Conservation (phyloP, 2,888 invertebrate species). For the Standfussiana lucernea region DNA sequence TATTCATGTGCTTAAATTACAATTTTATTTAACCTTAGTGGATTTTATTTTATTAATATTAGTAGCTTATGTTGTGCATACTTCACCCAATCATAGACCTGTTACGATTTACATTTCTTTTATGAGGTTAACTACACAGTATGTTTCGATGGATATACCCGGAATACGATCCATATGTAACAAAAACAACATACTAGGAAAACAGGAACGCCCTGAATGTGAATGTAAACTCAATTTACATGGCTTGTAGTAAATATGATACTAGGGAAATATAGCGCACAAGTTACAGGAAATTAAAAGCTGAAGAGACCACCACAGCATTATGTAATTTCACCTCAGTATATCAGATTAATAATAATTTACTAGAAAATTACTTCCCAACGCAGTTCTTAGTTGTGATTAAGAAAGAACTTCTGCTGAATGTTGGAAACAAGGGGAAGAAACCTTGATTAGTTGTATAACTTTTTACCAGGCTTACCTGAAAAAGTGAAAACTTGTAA, state of each 20-base stretch:
- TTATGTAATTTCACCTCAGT: neutral
- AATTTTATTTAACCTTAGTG: neutral
- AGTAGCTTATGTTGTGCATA: neutral
- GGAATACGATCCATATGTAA: constrained; percentile 7
- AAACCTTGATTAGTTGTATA: neutral
- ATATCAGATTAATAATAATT: neutral
- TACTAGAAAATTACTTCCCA: neutral
- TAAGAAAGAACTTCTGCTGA: neutral
- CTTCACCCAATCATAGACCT: too few species aligned
- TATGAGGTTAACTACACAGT: neutral
- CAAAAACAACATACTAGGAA: constrained; percentile 17
- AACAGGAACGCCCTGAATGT: neutral
- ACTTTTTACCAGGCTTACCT: neutral
- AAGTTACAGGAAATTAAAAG: constrained; percentile 1
- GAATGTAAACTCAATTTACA: constrained; percentile 3
- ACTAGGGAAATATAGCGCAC: constrained; percentile 1
- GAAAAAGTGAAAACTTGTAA: neutral
- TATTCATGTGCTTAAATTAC: constrained; percentile 16
- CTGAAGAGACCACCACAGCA: neutral
- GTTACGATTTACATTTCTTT: neutral
- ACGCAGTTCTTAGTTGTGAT: neutral
- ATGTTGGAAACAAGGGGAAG: neutral
- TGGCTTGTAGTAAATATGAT: constrained; percentile 1
- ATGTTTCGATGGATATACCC: neutral
- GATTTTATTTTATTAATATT: neutral